A percentile compares a stretch with the other conserved stretches of the same genome.
Evolutionary conservation across 2,113 vertebrate genomes (phyloP).

Genomic region (Sminthopsis crassicaudata): DNA sequence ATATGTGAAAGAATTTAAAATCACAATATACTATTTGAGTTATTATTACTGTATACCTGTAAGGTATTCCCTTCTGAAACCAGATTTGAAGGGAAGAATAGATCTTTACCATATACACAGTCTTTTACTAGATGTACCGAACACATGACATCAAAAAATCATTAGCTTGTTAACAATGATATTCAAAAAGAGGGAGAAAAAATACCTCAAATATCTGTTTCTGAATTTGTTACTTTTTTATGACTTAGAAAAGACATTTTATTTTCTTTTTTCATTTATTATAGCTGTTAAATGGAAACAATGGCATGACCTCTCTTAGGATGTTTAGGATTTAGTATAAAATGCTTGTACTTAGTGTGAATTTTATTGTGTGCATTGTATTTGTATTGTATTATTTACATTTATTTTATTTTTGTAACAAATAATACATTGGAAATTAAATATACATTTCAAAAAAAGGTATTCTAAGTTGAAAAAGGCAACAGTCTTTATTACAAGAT

Average conservation of each 20-base stretch:
- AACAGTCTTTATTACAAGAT: not conserved
- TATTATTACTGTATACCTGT: not conserved
- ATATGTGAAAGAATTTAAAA: not conserved
- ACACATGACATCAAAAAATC: not conserved
- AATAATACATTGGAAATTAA: conserved; percentile 16
- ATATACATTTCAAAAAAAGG: not conserved
- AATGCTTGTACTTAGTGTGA: not conserved
- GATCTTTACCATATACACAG: not conserved
- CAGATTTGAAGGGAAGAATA: not conserved
- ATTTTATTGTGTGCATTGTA: not conserved
- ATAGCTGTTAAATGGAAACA: conserved; percentile 12
- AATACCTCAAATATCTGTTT: not conserved
- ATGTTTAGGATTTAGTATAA: not conserved
- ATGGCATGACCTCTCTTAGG: not conserved
- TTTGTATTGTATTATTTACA: conserved; percentile 3
- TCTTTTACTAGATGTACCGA: not conserved
- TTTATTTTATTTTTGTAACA: conserved; percentile 37
- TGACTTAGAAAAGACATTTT: not conserved
- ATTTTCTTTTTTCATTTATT: not conserved
- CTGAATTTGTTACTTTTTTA: not conserved
- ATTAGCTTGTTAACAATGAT: not conserved
- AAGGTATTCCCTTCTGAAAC: not conserved
- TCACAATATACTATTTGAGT: not conserved
- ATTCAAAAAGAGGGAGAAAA: not conserved
- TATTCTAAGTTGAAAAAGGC: not conserved